phyloP scores from a whole-genome alignment of 2,797 vertebrate genomes.

The Rhinophrynus dorsalis region DNA sequence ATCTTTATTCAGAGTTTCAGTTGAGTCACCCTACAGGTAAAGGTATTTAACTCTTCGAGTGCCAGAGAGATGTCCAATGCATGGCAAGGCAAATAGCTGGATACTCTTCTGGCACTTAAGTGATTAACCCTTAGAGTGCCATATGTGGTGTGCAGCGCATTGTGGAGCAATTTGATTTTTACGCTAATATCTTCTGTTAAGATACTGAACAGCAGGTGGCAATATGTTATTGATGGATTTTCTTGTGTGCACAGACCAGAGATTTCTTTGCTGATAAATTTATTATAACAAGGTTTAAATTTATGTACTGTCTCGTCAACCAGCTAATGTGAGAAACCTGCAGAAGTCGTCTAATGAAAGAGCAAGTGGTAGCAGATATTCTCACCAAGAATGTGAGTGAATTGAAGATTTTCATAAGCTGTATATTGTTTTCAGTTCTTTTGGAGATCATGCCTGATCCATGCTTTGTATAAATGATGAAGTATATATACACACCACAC shows the following conservation, averaged over 20 bases:
- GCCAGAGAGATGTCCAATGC: too few species aligned
- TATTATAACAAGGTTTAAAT: conserved; percentile 17
- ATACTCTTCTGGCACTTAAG: too few species aligned
- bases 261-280: conserved; percentile 6
- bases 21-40: too few species aligned
- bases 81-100: too few species aligned
- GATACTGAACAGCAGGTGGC: conserved; percentile 28
- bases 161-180: too few species aligned
- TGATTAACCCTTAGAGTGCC: too few species aligned
- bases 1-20: too few species aligned
- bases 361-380: conserved; percentile 28
- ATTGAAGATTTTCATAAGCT: conserved; percentile 19
- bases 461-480: too few species aligned
- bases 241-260: not conserved
- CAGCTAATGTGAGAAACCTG: conserved; percentile 26
- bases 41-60: too few species aligned
- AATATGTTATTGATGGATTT: conserved; percentile 9
- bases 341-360: conserved; percentile 30
- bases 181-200: not conserved
- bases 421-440: conserved; percentile 2
- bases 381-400: conserved; percentile 34
- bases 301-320: conserved; percentile 22
- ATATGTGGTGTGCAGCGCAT: too few species aligned
- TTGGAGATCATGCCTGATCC: not conserved
- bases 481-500: too few species aligned